Percentiles rank a stretch among this genome's conserved stretches.
Conservation (phyloP, 2,888 invertebrate genomes). For the Hirtodrosophila confusa region DNA sequence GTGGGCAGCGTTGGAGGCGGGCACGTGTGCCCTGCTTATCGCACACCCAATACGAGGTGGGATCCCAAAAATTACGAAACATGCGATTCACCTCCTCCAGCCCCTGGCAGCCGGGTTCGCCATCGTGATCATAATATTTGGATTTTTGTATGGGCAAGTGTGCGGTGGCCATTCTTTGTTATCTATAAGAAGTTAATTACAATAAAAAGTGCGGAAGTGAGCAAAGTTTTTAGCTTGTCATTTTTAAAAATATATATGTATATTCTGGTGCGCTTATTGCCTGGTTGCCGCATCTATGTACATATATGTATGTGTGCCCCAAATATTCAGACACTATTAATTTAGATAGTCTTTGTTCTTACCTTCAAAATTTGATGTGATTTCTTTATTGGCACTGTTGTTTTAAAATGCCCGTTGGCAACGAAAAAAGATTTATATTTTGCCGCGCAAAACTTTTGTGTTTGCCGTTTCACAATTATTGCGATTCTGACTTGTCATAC, state of each 20-base stretch:
- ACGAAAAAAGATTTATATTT: constrained; percentile 19
- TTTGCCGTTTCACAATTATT: constrained; percentile 60
- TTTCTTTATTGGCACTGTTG: background rate
- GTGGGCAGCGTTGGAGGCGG: constrained; percentile 66
- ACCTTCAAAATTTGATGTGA: constrained; percentile 23
- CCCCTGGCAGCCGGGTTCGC: constrained; percentile 81
- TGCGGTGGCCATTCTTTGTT: constrained; percentile 59
- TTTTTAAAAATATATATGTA: constrained; percentile 1
- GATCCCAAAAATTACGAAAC: constrained; percentile 82
- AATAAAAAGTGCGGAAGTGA: constrained; percentile 10
- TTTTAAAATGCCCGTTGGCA: constrained; percentile 37
- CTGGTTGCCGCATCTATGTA: no score
- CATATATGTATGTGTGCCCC: background rate
- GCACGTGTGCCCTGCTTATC: constrained; percentile 72
- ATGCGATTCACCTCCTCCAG: constrained; percentile 76
- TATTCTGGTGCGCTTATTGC: background rate
- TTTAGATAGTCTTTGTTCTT: constrained; percentile 25
- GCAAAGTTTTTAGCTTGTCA: background rate
- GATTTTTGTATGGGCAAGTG: constrained; percentile 68
- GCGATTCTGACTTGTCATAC: constrained; percentile 73
- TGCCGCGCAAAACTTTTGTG: constrained; percentile 32
- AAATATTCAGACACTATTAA: constrained; percentile 10
- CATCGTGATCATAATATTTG: constrained; percentile 71
- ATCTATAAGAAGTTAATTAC: background rate
- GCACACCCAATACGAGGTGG: constrained; percentile 81